Evolutionary conservation across 1,140 invertebrate species (phyloP).

Genomic region (Bombus terrestris): DNA sequence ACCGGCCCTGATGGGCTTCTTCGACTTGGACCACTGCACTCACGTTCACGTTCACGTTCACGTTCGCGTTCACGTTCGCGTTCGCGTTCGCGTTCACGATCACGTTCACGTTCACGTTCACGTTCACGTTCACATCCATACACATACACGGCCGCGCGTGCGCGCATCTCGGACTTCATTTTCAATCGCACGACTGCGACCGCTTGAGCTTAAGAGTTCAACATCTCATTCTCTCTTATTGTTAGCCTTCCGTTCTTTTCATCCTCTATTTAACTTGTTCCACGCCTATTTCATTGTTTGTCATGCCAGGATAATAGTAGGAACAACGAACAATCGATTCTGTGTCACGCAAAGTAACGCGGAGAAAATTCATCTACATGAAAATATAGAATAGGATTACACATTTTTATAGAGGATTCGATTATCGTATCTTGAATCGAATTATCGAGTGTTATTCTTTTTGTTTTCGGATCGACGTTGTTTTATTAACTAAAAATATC

Average conservation of each 20-base stretch:
- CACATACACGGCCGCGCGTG: not conserved
- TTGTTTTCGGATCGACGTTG: not conserved
- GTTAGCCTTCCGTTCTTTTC: conserved; percentile 9
- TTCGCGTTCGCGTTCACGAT: too few species aligned
- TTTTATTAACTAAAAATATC: too few species aligned
- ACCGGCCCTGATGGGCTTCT: conserved; percentile 54
- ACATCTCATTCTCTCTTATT: conserved; percentile 48
- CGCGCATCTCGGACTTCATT: conserved; percentile 31
- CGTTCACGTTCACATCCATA: too few species aligned
- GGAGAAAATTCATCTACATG: not conserved
- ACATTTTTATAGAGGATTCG: not conserved
- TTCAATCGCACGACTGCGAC: conserved; percentile 43
- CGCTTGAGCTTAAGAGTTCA: conserved; percentile 14
- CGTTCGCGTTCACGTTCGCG: too few species aligned
- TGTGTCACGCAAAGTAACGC: not conserved
- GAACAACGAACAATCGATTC: not conserved
- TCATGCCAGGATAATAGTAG: not conserved
- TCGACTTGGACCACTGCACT: conserved; percentile 21
- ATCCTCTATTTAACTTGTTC: conserved; percentile 20
- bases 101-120: too few species aligned
- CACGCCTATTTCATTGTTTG: conserved; percentile 3
- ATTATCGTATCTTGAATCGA: not conserved
- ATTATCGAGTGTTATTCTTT: not conserved
- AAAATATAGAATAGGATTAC: not conserved
- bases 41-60: not conserved